phyloP scores from a whole-genome alignment of 2,797 vertebrate species.

The Tragopan temminckii region DNA sequence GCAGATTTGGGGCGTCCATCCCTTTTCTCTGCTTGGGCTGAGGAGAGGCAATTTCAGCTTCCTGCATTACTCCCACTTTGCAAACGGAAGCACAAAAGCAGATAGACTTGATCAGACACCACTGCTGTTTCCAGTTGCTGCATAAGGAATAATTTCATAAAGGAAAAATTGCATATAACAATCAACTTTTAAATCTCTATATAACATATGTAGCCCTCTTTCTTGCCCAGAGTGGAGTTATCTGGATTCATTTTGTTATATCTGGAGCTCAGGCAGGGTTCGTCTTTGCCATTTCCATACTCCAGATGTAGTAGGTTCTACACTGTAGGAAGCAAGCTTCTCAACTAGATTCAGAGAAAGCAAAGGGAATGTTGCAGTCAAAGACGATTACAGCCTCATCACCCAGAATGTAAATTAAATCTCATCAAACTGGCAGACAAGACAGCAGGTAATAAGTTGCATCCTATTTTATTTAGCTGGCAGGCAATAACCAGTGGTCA shows the following conservation, averaged over 20 bases:
- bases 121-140: not conserved
- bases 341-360: not conserved
- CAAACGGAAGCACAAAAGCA: not conserved
- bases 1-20: not conserved
- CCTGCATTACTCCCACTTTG: not conserved
- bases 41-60: not conserved
- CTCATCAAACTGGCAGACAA: constrained; percentile 18
- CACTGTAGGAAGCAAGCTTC: not conserved
- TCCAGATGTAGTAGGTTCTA: not conserved
- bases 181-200: not conserved
- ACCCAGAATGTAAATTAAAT: not conserved
- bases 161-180: not conserved
- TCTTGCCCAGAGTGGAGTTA: not conserved
- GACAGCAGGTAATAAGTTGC: not conserved
- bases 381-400: not conserved
- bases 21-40: not conserved
- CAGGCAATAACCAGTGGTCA: constrained; percentile 43
- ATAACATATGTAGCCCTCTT: not conserved
- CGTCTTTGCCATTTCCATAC: not conserved
- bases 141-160: not conserved
- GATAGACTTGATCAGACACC: not conserved
- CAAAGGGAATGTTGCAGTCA: not conserved
- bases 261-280: not conserved
- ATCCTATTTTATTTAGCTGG: constrained; percentile 30
- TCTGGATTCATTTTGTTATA: not conserved